phyloP scores from a whole-genome alignment of 2,113 vertebrate species.

The Pomatorhinus ruficollis region DNA sequence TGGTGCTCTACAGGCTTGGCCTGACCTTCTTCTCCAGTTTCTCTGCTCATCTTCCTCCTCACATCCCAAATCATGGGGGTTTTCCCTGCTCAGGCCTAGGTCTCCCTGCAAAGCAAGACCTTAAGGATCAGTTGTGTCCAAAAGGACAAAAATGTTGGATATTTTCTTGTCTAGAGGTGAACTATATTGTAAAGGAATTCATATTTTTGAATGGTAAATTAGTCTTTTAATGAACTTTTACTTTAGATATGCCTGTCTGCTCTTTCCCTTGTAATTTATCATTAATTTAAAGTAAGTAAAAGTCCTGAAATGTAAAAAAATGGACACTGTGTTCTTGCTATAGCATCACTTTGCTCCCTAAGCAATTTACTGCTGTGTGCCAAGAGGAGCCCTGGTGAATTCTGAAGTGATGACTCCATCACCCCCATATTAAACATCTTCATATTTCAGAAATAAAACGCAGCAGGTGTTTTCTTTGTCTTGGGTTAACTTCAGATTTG shows the following conservation, averaged over 20 bases:
- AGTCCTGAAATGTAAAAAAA: neutral
- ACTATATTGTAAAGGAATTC: neutral
- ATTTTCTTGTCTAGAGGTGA: neutral
- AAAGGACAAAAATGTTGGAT: neutral
- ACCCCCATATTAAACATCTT: neutral
- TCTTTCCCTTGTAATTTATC: neutral
- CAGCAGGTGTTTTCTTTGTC: neutral
- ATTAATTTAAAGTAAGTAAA: neutral
- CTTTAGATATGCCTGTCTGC: neutral
- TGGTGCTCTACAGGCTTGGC: neutral
- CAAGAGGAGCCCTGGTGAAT: neutral
- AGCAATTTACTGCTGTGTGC: neutral
- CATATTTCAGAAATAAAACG: neutral
- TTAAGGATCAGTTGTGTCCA: neutral
- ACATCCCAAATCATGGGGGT: rapidly evolving
- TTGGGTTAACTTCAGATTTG: neutral
- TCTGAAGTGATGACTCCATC: neutral
- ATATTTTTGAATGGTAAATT: neutral
- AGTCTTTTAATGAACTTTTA: neutral
- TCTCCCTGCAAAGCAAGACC: neutral
- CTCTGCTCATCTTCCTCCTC: neutral
- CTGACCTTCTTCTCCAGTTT: neutral
- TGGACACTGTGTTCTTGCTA: rapidly evolving
- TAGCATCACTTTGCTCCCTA: neutral
- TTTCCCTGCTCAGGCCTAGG: neutral